Evolutionary conservation across 2,113 vertebrate genomes (phyloP).

Genomic region (Chrysemys picta): DNA sequence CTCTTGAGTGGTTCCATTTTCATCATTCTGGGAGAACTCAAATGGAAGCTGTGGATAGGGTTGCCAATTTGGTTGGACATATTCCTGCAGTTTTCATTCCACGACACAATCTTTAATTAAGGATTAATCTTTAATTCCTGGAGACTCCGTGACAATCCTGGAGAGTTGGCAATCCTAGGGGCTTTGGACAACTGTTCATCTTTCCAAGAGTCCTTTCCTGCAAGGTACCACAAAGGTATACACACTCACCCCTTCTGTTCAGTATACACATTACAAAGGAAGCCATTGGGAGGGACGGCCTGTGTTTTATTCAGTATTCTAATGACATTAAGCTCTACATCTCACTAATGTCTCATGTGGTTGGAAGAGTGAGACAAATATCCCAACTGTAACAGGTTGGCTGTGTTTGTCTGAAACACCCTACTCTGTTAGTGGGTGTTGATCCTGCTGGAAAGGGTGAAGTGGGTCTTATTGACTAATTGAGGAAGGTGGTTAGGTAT

Average conservation of each 20-base stretch:
- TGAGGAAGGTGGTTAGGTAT: neutral
- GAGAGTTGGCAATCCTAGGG: too few species aligned
- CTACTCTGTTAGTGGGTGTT: neutral
- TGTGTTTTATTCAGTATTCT: neutral
- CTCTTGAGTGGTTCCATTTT: constrained; percentile 14
- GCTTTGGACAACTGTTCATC: neutral
- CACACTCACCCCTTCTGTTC: too few species aligned
- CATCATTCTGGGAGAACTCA: neutral
- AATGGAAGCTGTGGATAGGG: neutral
- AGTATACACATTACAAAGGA: too few species aligned
- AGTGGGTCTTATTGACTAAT: neutral
- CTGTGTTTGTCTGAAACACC: neutral
- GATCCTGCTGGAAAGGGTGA: neutral
- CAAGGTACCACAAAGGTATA: too few species aligned
- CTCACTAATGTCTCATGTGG: rapidly evolving
- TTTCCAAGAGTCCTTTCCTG: neutral
- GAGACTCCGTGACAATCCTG: too few species aligned
- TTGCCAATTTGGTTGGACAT: too few species aligned
- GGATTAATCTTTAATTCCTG: too few species aligned
- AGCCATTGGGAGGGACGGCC: too few species aligned
- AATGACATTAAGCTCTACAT: rapidly evolving
- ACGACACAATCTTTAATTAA: too few species aligned
- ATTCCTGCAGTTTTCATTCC: too few species aligned
- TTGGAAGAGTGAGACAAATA: rapidly evolving
- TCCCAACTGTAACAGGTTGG: neutral